These are phyloP conservation scores for Corapipo altera DNA, from an alignment of 2,113 vertebrate genomes.

Conservation along the genomic window DNA sequence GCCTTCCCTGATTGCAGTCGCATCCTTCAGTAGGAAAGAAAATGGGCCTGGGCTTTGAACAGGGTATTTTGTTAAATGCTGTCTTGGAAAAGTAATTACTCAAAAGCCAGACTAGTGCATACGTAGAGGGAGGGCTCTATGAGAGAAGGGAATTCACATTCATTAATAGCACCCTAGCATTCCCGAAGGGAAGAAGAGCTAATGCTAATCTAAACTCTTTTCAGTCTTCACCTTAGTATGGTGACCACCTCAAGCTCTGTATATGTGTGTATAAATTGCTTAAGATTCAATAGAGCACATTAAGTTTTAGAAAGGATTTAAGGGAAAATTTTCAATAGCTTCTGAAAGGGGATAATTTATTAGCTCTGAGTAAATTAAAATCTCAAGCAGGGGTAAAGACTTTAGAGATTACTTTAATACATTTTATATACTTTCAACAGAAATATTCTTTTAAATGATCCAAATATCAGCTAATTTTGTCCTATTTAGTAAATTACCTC, in stretches of 20 bases:
- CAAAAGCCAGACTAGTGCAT: constrained; percentile 73
- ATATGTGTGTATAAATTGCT: constrained; percentile 71
- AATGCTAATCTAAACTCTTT: constrained; percentile 85
- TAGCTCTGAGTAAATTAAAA: constrained; percentile 82
- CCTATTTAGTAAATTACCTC: constrained; percentile 80
- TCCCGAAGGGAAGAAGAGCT: constrained; percentile 77
- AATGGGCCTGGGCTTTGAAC: constrained; percentile 81
- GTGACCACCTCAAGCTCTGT: constrained; percentile 78
- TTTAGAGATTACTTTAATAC: constrained; percentile 79
- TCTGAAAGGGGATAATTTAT: constrained; percentile 81
- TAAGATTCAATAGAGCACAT: constrained; percentile 74
- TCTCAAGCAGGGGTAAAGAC: constrained; percentile 80
- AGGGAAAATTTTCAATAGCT: constrained; percentile 76
- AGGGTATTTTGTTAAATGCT: constrained; percentile 88
- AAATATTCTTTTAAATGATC: constrained; percentile 77
- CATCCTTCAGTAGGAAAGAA: constrained; percentile 70
- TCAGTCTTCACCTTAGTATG: constrained; percentile 78
- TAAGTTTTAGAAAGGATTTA: constrained; percentile 79
- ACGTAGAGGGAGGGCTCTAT: constrained; percentile 67
- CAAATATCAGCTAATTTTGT: constrained; percentile 80
- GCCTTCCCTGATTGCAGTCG: constrained; percentile 72
- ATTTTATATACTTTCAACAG: constrained; percentile 77
- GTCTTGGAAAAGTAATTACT: constrained; percentile 89
- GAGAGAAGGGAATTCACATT: constrained; percentile 79
- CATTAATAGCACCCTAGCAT: constrained; percentile 83